Percentiles rank a stretch among this genome's conserved stretches.
Evolutionary conservation across 2,113 vertebrate species (phyloP).

Genomic region (Cettia cetti): DNA sequence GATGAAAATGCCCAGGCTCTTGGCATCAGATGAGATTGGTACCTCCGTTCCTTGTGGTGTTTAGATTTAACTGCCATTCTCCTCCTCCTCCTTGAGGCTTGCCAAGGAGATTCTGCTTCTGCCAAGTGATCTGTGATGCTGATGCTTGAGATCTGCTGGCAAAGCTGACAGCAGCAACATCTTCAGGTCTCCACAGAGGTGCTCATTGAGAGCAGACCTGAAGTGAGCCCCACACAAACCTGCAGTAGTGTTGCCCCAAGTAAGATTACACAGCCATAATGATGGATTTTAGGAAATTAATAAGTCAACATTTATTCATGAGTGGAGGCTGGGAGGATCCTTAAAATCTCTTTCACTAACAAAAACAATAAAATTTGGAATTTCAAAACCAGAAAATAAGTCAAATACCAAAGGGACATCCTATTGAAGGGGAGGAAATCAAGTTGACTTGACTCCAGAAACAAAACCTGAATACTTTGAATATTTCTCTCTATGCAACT

Average conservation of each 20-base stretch:
- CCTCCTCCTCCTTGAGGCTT: not conserved
- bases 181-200: not conserved
- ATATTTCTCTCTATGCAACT: not conserved
- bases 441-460: not conserved
- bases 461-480: slow-evolving; percentile 8
- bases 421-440: slow-evolving; percentile 28
- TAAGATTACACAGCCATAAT: not conserved
- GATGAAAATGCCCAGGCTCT: not conserved
- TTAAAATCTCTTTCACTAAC: not conserved
- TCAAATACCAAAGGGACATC: not conserved
- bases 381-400: not conserved
- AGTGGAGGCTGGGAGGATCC: not conserved
- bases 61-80: not conserved
- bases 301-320: not conserved
- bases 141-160: not conserved
- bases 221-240: not conserved
- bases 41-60: rapidly evolving
- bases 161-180: not conserved
- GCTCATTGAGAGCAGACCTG: not conserved
- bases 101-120: not conserved
- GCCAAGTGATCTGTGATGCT: not conserved
- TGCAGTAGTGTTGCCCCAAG: not conserved
- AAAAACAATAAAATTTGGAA: not conserved
- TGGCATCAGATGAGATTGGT: not conserved
- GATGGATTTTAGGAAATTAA: not conserved